Evolutionary conservation across 2,113 vertebrate species (phyloP).

Genomic region (Orientallactaga bullata): DNA sequence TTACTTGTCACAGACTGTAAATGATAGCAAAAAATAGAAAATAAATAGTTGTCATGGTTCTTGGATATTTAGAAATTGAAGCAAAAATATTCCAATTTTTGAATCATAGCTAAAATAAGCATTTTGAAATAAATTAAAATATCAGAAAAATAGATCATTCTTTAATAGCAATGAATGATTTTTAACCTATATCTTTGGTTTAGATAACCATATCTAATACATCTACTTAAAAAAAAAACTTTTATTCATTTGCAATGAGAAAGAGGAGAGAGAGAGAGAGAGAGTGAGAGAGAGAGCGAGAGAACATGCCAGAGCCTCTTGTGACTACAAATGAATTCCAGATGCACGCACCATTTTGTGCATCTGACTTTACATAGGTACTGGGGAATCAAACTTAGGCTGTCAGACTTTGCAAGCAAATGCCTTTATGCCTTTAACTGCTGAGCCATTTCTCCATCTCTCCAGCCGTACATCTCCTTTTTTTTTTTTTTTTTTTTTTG

Average conservation of each 20-base stretch:
- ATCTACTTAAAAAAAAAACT: too few relatives aligned
- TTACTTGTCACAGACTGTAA: not conserved
- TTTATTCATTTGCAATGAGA: too few relatives aligned
- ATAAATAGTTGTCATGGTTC: not conserved
- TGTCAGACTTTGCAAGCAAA: too few relatives aligned
- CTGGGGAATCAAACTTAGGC: too few relatives aligned
- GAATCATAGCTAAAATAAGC: not conserved
- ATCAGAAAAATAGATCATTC: not conserved
- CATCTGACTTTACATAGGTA: too few relatives aligned
- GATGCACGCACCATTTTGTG: too few relatives aligned
- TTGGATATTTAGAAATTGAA: not conserved
- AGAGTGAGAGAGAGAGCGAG: too few relatives aligned
- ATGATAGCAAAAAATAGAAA: not conserved
- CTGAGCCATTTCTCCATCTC: too few relatives aligned
- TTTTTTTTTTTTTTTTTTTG: conserved; percentile 55
- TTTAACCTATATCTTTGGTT: not conserved
- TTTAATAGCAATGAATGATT: not conserved
- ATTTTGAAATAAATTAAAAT: conserved; percentile 5
- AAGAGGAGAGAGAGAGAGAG: too few relatives aligned
- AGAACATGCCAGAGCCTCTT: too few relatives aligned
- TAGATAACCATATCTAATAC: not conserved
- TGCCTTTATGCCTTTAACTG: too few relatives aligned
- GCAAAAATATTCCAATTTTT: conserved; percentile 15
- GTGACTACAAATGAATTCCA: too few relatives aligned
- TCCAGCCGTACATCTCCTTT: not conserved